Percentiles rank a stretch among this genome's conserved stretches.
These are phyloP conservation scores for Ranitomeya variabilis DNA, from an alignment of 2,113 vertebrate species.

Conservation along the genomic window DNA sequence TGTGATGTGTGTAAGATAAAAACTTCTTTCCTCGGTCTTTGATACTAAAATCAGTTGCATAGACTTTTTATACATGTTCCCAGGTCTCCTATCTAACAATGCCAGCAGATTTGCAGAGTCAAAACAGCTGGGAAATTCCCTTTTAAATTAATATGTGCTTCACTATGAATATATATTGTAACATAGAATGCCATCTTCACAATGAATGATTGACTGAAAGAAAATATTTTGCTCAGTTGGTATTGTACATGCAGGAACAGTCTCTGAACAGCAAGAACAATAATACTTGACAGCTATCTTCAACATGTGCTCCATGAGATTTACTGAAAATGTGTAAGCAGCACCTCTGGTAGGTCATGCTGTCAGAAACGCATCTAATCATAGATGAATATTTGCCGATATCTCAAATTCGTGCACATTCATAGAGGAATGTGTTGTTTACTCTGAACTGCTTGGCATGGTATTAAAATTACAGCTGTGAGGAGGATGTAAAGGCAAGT, in stretches of 20 bases:
- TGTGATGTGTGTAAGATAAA: too few relatives aligned
- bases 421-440: background rate
- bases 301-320: background rate
- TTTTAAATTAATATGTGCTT: background rate
- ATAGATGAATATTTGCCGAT: constrained; percentile 11
- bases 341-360: background rate
- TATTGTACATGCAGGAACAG: background rate
- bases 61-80: too few relatives aligned
- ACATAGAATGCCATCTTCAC: background rate
- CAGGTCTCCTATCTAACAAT: too few relatives aligned
- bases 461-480: constrained; percentile 11
- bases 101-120: too few relatives aligned
- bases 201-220: background rate
- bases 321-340: background rate
- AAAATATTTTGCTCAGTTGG: background rate
- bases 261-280: background rate
- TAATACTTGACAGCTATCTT: constrained; percentile 26
- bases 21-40: too few relatives aligned
- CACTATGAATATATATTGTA: background rate
- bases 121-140: too few relatives aligned
- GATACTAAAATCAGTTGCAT: too few relatives aligned
- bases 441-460: constrained; percentile 6
- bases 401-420: background rate
- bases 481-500: constrained; percentile 5
- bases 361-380: background rate